Evolutionary conservation across 2,888 invertebrate species (phyloP).

Genomic region (Cantharis rufa): DNA sequence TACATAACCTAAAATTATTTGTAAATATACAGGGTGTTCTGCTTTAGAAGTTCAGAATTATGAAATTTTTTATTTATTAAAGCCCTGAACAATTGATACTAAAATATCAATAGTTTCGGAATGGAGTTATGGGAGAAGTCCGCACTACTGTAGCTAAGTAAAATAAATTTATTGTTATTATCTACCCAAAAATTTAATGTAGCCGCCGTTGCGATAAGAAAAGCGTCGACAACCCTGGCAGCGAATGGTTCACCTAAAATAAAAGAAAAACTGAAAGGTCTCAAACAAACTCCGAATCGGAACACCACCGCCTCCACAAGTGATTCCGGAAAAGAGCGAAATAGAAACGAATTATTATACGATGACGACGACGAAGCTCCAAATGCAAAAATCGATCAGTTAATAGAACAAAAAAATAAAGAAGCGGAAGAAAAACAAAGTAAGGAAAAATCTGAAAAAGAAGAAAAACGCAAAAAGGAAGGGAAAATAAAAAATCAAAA

Average conservation of each 20-base stretch:
- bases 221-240: slow-evolving; percentile 42
- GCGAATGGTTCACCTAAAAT: slow-evolving; percentile 10
- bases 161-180: neutral
- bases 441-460: slow-evolving; percentile 43
- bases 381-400: slow-evolving; percentile 56
- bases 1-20: too few relatives aligned
- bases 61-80: too few relatives aligned
- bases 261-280: slow-evolving; percentile 4
- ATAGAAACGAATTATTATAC: slow-evolving; percentile 58
- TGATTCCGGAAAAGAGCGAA: slow-evolving; percentile 39
- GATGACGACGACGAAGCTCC: slow-evolving; percentile 55
- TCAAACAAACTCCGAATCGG: slow-evolving; percentile 1
- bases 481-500: slow-evolving; percentile 9
- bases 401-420: slow-evolving; percentile 53
- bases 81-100: too few relatives aligned
- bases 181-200: slow-evolving; percentile 7
- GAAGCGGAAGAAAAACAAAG: slow-evolving; percentile 45
- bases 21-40: neutral
- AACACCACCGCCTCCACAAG: slow-evolving; percentile 30
- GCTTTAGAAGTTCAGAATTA: too few relatives aligned
- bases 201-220: slow-evolving; percentile 60
- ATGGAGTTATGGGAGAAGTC: too few relatives aligned
- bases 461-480: slow-evolving; percentile 23
- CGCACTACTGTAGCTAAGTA: too few relatives aligned
- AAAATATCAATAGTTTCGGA: too few relatives aligned